Conservation (phyloP, 2,888 invertebrate species). For the Microctonus brassicae region DNA sequence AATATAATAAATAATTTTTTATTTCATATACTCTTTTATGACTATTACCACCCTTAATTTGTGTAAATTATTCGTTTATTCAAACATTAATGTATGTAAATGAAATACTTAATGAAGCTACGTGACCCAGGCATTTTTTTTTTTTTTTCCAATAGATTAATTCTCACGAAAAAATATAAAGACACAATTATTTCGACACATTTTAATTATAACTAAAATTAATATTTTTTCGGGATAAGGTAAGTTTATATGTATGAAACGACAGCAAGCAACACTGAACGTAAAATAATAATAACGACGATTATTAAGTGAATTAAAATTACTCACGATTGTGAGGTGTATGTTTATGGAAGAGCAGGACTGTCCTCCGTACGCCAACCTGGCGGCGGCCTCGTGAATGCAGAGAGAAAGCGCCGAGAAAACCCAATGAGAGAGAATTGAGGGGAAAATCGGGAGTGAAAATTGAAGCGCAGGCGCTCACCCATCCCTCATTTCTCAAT, state of each 20-base stretch:
- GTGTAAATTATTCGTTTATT: no score
- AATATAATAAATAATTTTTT: no score
- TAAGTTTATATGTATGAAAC: background rate
- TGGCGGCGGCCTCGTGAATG: constrained; percentile 59
- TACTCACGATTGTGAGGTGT: constrained; percentile 68
- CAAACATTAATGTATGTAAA: no score
- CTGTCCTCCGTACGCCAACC: constrained; percentile 62
- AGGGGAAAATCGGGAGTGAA: constrained; percentile 18
- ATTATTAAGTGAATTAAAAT: background rate
- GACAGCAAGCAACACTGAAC: background rate
- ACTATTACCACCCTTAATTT: no score
- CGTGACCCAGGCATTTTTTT: no score
- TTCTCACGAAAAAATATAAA: no score
- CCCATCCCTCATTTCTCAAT: constrained; percentile 26
- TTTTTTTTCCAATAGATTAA: no score
- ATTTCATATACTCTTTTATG: no score
- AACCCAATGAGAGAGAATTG: constrained; percentile 24
- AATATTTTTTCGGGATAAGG: background rate
- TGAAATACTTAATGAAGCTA: no score
- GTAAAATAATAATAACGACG: background rate
- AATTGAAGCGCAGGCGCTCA: constrained; percentile 43
- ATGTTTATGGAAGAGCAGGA: constrained; percentile 68
- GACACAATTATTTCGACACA: no score
- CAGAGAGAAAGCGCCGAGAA: constrained; percentile 32
- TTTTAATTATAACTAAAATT: no score